Percentiles rank a stretch among this genome's conserved stretches.
phyloP scores from a whole-genome alignment of 2,113 vertebrate genomes.

The Microcebus lehilahytsara region DNA sequence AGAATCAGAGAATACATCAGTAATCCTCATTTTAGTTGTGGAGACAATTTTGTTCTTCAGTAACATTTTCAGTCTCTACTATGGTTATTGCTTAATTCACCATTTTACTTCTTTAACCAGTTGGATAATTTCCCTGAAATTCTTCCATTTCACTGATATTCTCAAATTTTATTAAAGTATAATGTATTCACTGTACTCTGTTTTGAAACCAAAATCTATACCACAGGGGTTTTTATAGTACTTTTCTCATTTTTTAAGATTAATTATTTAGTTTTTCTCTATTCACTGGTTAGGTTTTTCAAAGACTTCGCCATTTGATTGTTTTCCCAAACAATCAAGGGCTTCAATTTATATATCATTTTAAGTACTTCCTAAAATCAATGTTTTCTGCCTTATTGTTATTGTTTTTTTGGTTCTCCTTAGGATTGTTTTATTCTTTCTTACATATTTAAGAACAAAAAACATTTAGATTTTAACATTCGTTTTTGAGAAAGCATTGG shows the following conservation, averaged over 20 bases:
- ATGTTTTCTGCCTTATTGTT: background rate
- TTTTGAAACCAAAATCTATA: background rate
- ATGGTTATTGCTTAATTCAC: background rate
- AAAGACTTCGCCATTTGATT: background rate
- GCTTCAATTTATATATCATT: slow-evolving; percentile 7
- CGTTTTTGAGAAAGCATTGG: background rate
- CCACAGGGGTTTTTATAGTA: background rate
- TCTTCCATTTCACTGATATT: background rate
- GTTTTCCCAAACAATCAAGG: background rate
- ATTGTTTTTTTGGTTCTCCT: background rate
- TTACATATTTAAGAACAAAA: background rate
- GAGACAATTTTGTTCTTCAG: background rate
- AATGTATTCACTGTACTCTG: background rate
- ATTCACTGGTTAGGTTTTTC: background rate
- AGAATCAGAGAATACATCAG: background rate
- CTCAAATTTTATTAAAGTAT: slow-evolving; percentile 9
- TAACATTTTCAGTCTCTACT: background rate
- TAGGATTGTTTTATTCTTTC: background rate
- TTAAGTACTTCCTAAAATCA: background rate
- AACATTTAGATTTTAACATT: background rate
- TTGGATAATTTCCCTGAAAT: background rate
- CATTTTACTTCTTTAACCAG: background rate
- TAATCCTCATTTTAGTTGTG: background rate
- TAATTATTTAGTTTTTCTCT: background rate
- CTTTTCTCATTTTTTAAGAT: background rate